These are phyloP conservation scores for Tenthredo amoena DNA, from an alignment of 2,888 invertebrate species.

Conservation along the genomic window DNA sequence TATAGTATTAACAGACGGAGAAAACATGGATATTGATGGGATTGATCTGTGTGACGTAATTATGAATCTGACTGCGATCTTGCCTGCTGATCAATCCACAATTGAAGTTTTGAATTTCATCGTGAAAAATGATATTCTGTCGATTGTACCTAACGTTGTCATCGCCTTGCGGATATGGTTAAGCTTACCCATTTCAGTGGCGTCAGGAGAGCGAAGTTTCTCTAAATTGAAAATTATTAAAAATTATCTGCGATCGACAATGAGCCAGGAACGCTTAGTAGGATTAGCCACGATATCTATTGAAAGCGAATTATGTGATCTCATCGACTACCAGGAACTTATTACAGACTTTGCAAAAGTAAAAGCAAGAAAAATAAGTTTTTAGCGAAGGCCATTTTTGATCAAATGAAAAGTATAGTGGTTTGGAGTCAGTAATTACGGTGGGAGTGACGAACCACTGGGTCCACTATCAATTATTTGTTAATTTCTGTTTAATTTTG, in stretches of 20 bases:
- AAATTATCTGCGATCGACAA: constrained; percentile 58
- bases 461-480: constrained; percentile 33
- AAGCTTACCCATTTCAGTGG: constrained; percentile 58
- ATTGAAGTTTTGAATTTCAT: constrained; percentile 22
- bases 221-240: constrained; percentile 57
- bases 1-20: constrained; percentile 55
- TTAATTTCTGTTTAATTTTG: not conserved
- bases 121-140: constrained; percentile 19
- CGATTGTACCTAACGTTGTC: constrained; percentile 53
- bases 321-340: constrained; percentile 60
- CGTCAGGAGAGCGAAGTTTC: constrained; percentile 57
- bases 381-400: constrained; percentile 8
- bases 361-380: constrained; percentile 63
- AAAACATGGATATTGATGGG: constrained; percentile 58
- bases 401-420: not conserved
- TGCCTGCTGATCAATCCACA: constrained; percentile 23
- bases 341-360: constrained; percentile 64
- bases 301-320: constrained; percentile 65
- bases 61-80: constrained; percentile 4
- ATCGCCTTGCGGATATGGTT: constrained; percentile 54
- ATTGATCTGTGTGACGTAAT: constrained; percentile 39
- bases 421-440: constrained; percentile 16
- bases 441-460: constrained; percentile 31
- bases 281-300: constrained; percentile 61
- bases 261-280: constrained; percentile 55